These are phyloP conservation scores for Octonoba sinensis DNA, from an alignment of 2,888 invertebrate genomes.

Conservation along the genomic window DNA sequence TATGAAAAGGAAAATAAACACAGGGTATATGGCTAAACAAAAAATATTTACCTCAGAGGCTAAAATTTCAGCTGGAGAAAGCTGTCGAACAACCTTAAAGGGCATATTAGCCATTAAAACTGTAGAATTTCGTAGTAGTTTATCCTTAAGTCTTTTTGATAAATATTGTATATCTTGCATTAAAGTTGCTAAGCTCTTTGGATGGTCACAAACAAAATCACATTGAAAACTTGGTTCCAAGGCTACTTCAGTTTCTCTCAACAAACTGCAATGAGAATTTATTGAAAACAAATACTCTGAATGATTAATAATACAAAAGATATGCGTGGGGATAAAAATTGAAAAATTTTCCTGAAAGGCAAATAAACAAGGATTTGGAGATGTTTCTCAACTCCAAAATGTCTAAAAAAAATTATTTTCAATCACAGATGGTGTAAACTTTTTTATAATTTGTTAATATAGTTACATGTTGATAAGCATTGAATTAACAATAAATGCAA, in stretches of 20 bases:
- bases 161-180: constrained; percentile 14
- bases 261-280: neutral
- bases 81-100: neutral
- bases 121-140: constrained; percentile 22
- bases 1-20: neutral
- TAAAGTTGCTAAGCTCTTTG: neutral
- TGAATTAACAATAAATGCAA: too few species aligned
- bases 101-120: neutral
- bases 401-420: too few species aligned
- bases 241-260: neutral
- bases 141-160: constrained; percentile 22
- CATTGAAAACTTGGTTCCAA: constrained; percentile 7
- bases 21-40: neutral
- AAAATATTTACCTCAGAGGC: constrained; percentile 28
- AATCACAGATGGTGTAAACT: too few species aligned
- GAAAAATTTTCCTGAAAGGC: too few species aligned
- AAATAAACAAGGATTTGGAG: too few species aligned
- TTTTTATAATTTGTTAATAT: too few species aligned
- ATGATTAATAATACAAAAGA: too few species aligned
- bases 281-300: too few species aligned
- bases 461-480: too few species aligned
- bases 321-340: too few species aligned
- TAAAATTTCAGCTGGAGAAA: constrained; percentile 20
- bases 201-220: neutral
- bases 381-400: too few species aligned